Base-by-base conservation (phyloP, 2,113 vertebrate species). In the Capreolus pygargus region DNA sequence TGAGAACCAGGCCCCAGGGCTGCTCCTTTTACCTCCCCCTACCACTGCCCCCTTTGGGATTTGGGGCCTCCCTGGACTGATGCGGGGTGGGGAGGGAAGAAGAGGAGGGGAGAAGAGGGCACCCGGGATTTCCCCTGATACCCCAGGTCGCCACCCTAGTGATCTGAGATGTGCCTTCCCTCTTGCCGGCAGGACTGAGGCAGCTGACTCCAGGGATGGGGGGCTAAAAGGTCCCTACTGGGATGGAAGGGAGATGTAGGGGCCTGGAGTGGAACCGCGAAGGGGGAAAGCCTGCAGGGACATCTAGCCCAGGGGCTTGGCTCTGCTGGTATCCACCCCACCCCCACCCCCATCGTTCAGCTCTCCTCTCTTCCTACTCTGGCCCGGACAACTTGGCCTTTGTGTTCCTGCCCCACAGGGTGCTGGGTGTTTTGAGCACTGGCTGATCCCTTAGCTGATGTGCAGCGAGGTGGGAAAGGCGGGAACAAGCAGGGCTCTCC, bases 1-100 rank as follows among this genome's bases (percentile, higher is more conserved):
- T 98, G 97, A 98, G 97, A 98, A 98, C 97, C 98, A 98, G 98
- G 97, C 97, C 92, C 70, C 57, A 43, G 61, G 94, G 87, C 92
- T 97, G 95, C 82, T 96, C 57, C 79, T 94, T 86, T 90, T 94
- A 95, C 97, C 94, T 92, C 70, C 85, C 70, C 43, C 55, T 57
- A 36, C 86, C 89, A 57, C 81, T 8, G 16, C 95, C 70, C 92
- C 27, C 52, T 94, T 94, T 9, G 6, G 82, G 89, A 67, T 86
- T 89, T 96, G 97, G 87, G 94, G 95, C 97, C 92, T 97, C 84
- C 86, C 64, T 90, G 33, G 64, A 47, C 84, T 88, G 84, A 87
- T 60, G 64, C 2, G 54, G 54, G 78, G 89, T 47, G 33, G 47
- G 43, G 14, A n/a, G 33, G 13, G 17, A 45, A 57, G 79, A 88